Evolutionary conservation across 2,888 invertebrate genomes (phyloP).

Genomic region (Dascillus cervinus): DNA sequence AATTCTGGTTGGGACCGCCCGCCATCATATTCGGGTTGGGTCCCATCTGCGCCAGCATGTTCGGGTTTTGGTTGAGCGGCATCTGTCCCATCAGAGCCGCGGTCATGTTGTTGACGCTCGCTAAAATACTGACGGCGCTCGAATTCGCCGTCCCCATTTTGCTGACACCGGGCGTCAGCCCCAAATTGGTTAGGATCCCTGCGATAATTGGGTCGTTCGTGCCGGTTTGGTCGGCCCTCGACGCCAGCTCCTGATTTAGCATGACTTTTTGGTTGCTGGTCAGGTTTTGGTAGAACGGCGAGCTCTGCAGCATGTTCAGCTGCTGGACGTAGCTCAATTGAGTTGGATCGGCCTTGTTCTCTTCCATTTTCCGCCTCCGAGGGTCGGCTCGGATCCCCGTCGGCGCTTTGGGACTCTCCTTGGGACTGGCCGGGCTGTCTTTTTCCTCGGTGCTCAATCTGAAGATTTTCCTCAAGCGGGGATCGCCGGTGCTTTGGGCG

Average conservation of each 20-base stretch:
- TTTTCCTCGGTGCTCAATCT: conserved; percentile 54
- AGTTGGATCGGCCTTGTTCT: conserved; percentile 27
- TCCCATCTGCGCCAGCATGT: conserved; percentile 23
- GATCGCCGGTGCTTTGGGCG: conserved; percentile 66
- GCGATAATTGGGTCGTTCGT: conserved; percentile 52
- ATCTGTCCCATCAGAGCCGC: neutral
- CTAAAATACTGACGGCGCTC: conserved; percentile 38
- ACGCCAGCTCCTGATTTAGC: conserved; percentile 60
- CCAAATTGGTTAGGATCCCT: conserved; percentile 56
- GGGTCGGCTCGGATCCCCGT: conserved; percentile 41
- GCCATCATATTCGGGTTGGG: conserved; percentile 10
- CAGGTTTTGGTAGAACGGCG: conserved; percentile 62
- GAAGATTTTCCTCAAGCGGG: conserved; percentile 68
- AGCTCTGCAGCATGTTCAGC: conserved; percentile 57
- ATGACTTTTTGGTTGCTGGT: conserved; percentile 65
- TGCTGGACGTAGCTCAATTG: conserved; percentile 50
- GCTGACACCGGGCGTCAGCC: conserved; percentile 31
- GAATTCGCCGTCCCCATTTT: conserved; percentile 22
- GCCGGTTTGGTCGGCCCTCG: conserved; percentile 50
- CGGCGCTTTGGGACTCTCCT: conserved; percentile 38
- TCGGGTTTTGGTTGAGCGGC: conserved; percentile 25
- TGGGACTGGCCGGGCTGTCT: conserved; percentile 53
- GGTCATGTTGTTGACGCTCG: conserved; percentile 27
- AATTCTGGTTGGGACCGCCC: conserved; percentile 8
- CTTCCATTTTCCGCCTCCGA: conserved; percentile 33